Evolutionary conservation across 1,140 invertebrate genomes (phyloP), one percentile per base, ranked within the genome.

Genomic region (Limonius californicus): DNA sequence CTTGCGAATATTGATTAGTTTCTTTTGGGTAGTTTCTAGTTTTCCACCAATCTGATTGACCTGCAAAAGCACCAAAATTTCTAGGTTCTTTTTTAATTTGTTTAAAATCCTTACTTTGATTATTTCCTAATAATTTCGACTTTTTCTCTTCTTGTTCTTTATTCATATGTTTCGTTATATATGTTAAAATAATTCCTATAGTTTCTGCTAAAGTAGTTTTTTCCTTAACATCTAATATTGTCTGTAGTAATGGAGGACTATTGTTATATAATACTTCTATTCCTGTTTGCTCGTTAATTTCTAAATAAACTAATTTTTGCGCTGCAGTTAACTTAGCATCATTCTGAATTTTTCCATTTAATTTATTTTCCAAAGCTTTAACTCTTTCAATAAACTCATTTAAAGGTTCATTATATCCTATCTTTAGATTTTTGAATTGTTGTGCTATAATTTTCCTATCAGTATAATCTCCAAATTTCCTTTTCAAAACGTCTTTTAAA

Each of bases 371-470:
- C 1, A 21, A 0, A 23, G 39, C 2, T 50, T 50, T 59, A 0
- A 59, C 1, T 20, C 43, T 19, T 45, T 47, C 42, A 23, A 59
- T 21, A 47, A 59, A 59, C n/a, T 59, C 42, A 27, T 47, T n/a
- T 19, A 59, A 30, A 2, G 8, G 16, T 59, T 59, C 23, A 11
- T 50, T 18, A 20, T 12, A 27, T 0, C 23, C 11, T 11, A 19
- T 53, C 9, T 16, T 30, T 11, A 59, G 14, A 8, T 23, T 35
- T 27, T 43, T 19, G 53, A 59, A 59, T 19, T 59, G 35, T 12
- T 42, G 57, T 19, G 45, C 30, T 1, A 59, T 8, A 16, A 42
- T 27, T 20, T 59, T 23, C 14, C 57, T 30, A 18, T 59, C 57
- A 3, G 20, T 53, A 20, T n/a, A 18, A 27, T 59, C 57, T 32